A percentile compares a stretch with the other conserved stretches of the same genome.
phyloP scores from a whole-genome alignment of 1,140 invertebrate genomes.

The Pseudomyrmex concolor region DNA sequence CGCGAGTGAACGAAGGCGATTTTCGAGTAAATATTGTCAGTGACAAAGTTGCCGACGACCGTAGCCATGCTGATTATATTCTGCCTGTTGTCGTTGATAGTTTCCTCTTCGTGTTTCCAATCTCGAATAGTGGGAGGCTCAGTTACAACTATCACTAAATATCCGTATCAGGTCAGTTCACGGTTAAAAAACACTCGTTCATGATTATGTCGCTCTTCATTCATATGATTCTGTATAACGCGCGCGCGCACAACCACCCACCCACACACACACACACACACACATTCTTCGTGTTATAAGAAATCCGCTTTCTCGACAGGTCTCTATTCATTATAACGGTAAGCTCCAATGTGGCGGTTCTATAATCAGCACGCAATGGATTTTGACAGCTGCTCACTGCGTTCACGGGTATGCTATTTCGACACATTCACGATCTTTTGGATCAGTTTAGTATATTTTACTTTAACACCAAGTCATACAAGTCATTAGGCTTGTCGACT shows the following conservation, averaged over 20 bases:
- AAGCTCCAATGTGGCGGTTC: slow-evolving; percentile 63
- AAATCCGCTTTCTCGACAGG: slow-evolving; percentile 34
- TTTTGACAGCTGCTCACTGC: slow-evolving; percentile 71
- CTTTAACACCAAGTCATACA: slow-evolving; percentile 2
- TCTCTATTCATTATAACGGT: slow-evolving; percentile 52
- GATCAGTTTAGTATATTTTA: not conserved
- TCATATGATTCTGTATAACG: not conserved
- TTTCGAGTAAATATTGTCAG: slow-evolving; percentile 19
- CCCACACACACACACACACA: no score
- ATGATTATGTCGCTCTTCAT: not conserved
- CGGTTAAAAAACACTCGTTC: not conserved
- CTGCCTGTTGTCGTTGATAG: not conserved
- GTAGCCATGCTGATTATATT: slow-evolving; percentile 47
- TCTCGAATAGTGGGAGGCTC: slow-evolving; percentile 58
- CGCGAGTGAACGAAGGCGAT: slow-evolving; percentile 8
- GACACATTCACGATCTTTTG: not conserved
- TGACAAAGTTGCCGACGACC: not conserved
- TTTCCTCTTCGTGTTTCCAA: not conserved
- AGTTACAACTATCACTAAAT: slow-evolving; percentile 29
- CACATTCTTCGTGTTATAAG: not conserved
- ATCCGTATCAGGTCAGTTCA: slow-evolving; percentile 68
- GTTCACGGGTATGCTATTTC: slow-evolving; percentile 47
- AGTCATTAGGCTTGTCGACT: not conserved
- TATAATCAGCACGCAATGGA: slow-evolving; percentile 62
- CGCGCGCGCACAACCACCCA: no score